A percentile compares a stretch with the other conserved stretches of the same genome.
Conservation (phyloP, 2,113 vertebrate genomes). For the Brachypodius melanocephalos region DNA sequence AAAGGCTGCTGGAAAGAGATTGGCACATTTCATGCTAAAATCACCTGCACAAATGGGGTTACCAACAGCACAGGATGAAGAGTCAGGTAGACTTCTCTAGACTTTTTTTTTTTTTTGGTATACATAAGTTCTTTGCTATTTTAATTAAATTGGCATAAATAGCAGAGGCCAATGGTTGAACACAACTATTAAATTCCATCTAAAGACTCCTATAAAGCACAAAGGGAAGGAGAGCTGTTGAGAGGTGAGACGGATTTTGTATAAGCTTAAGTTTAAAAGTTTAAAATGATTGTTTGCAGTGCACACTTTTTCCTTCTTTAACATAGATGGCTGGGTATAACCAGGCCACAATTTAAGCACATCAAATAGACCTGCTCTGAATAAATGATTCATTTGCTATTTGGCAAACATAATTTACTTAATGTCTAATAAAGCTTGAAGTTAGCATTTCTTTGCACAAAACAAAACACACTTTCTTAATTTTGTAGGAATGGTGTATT, state of each 20-base stretch:
- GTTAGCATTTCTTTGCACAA: not conserved
- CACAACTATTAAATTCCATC: not conserved
- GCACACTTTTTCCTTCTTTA: not conserved
- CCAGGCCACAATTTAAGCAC: not conserved
- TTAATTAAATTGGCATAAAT: not conserved
- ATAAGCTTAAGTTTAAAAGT: not conserved
- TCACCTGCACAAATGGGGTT: not conserved
- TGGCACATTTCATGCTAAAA: not conserved
- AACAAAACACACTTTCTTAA: not conserved
- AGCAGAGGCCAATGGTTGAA: not conserved
- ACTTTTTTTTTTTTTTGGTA: not conserved
- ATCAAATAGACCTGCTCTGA: not conserved
- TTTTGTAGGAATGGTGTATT: not conserved
- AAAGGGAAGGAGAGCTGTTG: not conserved
- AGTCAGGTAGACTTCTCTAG: not conserved
- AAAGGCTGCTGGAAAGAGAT: not conserved
- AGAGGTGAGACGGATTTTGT: not conserved
- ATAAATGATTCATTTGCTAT: not conserved
- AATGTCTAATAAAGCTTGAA: not conserved
- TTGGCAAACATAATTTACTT: constrained; percentile 8
- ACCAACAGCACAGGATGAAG: not conserved
- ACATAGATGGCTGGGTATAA: not conserved
- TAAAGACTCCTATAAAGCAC: not conserved
- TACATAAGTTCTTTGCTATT: not conserved
- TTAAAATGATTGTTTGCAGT: not conserved